A percentile compares a stretch with the other conserved stretches of the same genome.
These are phyloP conservation scores for Betta splendens DNA, from an alignment of 2,797 vertebrate genomes.

Conservation along the genomic window DNA sequence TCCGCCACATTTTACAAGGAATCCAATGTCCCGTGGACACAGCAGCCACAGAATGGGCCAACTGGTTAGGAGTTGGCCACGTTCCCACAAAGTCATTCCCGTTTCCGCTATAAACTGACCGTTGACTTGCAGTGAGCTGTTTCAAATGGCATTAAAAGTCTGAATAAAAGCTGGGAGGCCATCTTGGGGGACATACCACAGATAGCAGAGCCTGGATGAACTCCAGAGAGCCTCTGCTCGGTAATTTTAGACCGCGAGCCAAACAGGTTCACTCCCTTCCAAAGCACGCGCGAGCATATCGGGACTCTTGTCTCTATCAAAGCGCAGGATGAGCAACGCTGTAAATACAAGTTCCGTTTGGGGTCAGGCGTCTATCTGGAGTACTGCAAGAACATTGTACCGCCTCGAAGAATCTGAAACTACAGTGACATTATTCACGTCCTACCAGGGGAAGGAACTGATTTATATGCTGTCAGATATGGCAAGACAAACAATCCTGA, in stretches of 20 bases:
- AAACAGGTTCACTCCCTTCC: constrained; percentile 70
- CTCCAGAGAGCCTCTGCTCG: constrained; percentile 47
- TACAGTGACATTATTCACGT: constrained; percentile 52
- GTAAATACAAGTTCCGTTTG: constrained; percentile 55
- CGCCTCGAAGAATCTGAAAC: constrained; percentile 61
- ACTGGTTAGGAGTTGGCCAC: constrained; percentile 47
- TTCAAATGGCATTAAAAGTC: constrained; percentile 54
- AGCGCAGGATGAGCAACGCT: constrained; percentile 66
- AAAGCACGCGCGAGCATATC: constrained; percentile 59
- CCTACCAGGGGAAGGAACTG: constrained; percentile 56
- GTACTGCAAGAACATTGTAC: constrained; percentile 45
- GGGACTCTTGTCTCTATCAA: constrained; percentile 65
- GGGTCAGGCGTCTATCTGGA: constrained; percentile 43
- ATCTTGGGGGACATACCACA: constrained; percentile 65
- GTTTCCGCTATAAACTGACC: constrained; percentile 60
- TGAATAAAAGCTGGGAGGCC: constrained; percentile 67
- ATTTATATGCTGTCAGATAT: constrained; percentile 61
- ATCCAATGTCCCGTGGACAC: constrained; percentile 48
- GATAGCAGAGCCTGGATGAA: constrained; percentile 63
- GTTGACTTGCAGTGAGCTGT: constrained; percentile 39
- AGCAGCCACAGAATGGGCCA: constrained; percentile 54
- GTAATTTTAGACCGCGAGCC: constrained; percentile 69
- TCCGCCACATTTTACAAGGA: constrained; percentile 62
- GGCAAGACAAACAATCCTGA: constrained; percentile 50
- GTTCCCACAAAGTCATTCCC: constrained; percentile 43